phyloP scores from a whole-genome alignment of 1,140 invertebrate genomes.

The Trachymyrmex cornetzi region DNA sequence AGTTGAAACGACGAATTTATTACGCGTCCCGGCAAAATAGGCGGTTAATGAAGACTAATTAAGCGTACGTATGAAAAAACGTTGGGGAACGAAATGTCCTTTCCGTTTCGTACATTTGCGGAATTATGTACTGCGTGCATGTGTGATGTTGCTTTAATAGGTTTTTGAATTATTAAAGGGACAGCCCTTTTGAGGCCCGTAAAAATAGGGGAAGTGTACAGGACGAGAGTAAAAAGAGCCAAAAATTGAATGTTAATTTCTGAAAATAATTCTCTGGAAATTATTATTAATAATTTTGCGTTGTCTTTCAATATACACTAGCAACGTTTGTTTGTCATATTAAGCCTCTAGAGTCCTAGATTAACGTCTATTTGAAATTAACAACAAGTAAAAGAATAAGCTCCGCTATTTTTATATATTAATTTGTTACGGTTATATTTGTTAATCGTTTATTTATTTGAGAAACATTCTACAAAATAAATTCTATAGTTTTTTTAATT shows the following conservation, averaged over 20 bases:
- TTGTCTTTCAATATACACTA: not conserved
- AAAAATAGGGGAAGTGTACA: conserved; percentile 1
- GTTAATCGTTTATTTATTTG: not conserved
- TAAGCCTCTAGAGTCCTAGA: not conserved
- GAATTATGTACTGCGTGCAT: conserved; percentile 32
- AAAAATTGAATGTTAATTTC: conserved; percentile 47
- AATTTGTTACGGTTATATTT: conserved; percentile 1
- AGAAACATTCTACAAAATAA: not conserved
- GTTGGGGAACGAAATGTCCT: conserved; percentile 31
- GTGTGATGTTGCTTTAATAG: conserved; percentile 30
- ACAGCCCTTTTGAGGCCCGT: conserved; percentile 28
- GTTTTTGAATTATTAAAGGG: conserved; percentile 53
- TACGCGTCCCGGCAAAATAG: conserved; percentile 23
- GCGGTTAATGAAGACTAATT: conserved; percentile 53
- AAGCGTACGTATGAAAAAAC: conserved; percentile 31
- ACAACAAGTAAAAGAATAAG: not conserved
- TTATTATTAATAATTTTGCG: conserved; percentile 20
- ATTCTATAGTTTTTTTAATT: not conserved
- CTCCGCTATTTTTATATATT: not conserved
- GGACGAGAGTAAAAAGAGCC: conserved; percentile 6
- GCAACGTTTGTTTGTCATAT: not conserved
- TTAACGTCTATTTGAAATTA: not conserved
- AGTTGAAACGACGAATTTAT: conserved; percentile 43
- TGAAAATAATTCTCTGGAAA: conserved; percentile 5
- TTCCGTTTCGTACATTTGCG: conserved; percentile 39